A percentile compares a stretch with the other conserved stretches of the same genome.
Evolutionary conservation across 2,113 vertebrate genomes (phyloP).

Genomic region (Octodon degus): DNA sequence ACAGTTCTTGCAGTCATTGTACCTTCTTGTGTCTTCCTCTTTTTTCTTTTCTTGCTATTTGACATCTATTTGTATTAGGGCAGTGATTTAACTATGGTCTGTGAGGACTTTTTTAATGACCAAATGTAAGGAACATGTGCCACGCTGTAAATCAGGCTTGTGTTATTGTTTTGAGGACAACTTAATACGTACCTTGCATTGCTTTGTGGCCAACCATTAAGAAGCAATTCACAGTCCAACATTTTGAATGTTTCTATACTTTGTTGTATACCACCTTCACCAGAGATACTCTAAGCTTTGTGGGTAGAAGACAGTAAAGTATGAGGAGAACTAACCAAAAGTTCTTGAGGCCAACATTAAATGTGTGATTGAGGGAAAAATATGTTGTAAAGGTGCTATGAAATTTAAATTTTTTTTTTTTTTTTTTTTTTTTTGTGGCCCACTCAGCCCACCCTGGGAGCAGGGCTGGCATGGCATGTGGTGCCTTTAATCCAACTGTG

Average conservation of each 20-base stretch:
- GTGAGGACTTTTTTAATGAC: background rate
- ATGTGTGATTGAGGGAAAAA: background rate
- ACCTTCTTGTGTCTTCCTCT: background rate
- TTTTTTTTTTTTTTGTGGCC: too few relatives aligned
- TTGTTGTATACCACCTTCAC: background rate
- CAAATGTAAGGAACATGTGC: background rate
- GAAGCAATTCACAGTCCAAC: background rate
- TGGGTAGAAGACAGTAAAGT: background rate
- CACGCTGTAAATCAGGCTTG: background rate
- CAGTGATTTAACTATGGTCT: background rate
- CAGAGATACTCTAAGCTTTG: background rate
- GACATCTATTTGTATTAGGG: background rate
- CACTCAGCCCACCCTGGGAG: too few relatives aligned
- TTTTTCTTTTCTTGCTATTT: constrained; percentile 16
- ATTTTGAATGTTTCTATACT: constrained; percentile 32
- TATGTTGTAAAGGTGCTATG: background rate
- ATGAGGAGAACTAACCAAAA: background rate
- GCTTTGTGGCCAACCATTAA: background rate
- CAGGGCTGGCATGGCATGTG: too few relatives aligned
- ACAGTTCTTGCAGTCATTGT: background rate
- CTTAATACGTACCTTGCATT: background rate
- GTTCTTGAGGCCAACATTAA: constrained; percentile 28
- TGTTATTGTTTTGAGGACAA: background rate
- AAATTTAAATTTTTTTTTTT: background rate
- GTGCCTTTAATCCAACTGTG: too few relatives aligned